Evolutionary conservation across 2,888 invertebrate species (phyloP).

Genomic region (Drosophila meridiana): DNA sequence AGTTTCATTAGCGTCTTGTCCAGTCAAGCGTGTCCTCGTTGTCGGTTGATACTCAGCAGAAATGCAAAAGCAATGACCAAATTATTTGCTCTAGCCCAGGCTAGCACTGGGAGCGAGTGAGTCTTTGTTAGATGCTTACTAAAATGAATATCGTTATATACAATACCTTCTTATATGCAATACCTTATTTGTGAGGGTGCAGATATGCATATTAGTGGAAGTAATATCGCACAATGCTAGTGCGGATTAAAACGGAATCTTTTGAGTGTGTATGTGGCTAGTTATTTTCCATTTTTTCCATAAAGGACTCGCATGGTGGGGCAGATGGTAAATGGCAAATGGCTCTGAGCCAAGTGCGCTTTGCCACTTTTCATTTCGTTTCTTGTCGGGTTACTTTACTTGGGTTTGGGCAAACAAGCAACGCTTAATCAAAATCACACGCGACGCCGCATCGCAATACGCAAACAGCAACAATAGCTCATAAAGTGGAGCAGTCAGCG

Average conservation of each 20-base stretch:
- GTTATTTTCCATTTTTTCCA: conserved; percentile 50
- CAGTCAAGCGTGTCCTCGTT: conserved; percentile 45
- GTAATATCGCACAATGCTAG: conserved; percentile 3
- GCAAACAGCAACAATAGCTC: conserved; percentile 59
- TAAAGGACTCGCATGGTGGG: conserved; percentile 28
- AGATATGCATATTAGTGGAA: conserved; percentile 18
- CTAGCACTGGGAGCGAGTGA: not conserved
- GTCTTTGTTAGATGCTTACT: not conserved
- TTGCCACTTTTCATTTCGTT: conserved; percentile 54
- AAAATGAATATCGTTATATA: conserved; percentile 15
- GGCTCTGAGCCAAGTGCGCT: conserved; percentile 34
- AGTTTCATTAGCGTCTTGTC: conserved; percentile 46
- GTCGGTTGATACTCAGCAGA: conserved; percentile 17
- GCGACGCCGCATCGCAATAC: conserved; percentile 69
- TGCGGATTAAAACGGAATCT: not conserved
- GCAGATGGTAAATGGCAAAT: conserved; percentile 14
- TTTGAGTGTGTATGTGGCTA: conserved; percentile 32
- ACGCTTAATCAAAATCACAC: conserved; percentile 79
- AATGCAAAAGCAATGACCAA: conserved; percentile 30
- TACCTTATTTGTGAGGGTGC: not conserved
- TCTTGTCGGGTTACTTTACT: conserved; percentile 23
- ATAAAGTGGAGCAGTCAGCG: conserved; percentile 55
- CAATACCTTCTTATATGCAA: not conserved
- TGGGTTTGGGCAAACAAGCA: conserved; percentile 50
- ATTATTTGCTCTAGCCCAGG: conserved; percentile 29